Conservation (phyloP, 2,113 vertebrate genomes). For the Haplotaxodon microlepis region DNA sequence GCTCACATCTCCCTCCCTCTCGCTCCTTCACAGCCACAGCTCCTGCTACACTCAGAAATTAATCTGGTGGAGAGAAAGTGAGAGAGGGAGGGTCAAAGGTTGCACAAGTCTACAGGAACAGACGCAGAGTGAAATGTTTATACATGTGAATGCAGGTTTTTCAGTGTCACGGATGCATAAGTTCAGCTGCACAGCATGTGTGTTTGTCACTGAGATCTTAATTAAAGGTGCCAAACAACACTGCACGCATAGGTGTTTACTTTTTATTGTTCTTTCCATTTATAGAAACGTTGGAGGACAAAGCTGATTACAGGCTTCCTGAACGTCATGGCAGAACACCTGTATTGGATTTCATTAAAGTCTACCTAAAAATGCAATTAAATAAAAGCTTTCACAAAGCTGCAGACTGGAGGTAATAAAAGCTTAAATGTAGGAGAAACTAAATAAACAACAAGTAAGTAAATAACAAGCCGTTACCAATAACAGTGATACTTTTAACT, state of each 20-base stretch:
- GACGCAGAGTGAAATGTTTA: background rate
- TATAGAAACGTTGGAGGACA: background rate
- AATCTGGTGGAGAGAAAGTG: background rate
- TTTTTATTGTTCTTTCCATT: background rate
- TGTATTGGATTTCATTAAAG: background rate
- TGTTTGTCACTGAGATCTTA: background rate
- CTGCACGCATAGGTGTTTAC: background rate
- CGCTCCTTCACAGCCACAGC: constrained; percentile 6
- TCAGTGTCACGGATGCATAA: background rate
- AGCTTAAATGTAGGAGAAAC: background rate
- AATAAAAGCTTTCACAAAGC: background rate
- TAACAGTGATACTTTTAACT: background rate
- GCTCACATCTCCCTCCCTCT: background rate
- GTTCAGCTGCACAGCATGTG: background rate
- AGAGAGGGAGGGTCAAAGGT: background rate
- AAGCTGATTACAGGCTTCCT: background rate
- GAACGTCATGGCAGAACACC: background rate
- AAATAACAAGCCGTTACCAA: background rate
- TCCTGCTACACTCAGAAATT: constrained; percentile 8
- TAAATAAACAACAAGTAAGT: background rate
- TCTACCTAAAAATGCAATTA: background rate
- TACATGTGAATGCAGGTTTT: background rate
- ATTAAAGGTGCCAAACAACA: background rate
- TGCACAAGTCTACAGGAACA: background rate
- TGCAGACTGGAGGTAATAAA: background rate